Percentiles rank a stretch among this genome's conserved stretches.
Evolutionary conservation across 2,888 invertebrate genomes (phyloP).

Genomic region (Calliphora vomitoria): DNA sequence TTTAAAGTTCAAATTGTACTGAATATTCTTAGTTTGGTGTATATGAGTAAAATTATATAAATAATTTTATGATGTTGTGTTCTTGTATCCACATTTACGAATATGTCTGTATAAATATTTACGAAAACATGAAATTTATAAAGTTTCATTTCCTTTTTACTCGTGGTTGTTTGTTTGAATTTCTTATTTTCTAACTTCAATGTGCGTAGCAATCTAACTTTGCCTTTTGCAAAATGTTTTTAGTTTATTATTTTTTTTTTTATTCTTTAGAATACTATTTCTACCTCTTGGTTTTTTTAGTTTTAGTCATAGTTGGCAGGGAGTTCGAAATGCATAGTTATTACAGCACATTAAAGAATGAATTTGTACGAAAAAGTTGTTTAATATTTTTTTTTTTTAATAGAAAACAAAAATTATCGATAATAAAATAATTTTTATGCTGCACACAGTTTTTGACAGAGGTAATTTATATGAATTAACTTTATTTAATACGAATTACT

Average conservation of each 20-base stretch:
- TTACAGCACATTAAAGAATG: constrained; percentile 20
- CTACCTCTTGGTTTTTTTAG: constrained; percentile 5
- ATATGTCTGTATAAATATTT: neutral
- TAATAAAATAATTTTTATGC: too few relatives aligned
- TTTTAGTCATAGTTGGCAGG: neutral
- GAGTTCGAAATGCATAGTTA: neutral
- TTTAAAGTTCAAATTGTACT: too few relatives aligned
- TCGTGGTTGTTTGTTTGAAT: constrained; percentile 3
- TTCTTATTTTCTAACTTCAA: constrained; percentile 29
- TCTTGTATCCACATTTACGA: neutral
- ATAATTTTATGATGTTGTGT: neutral
- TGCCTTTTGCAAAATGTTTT: constrained; percentile 29
- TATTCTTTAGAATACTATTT: constrained; percentile 3
- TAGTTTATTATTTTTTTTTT: constrained; percentile 2
- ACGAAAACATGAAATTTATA: constrained; percentile 46
- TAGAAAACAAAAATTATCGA: too few relatives aligned
- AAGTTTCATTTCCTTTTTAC: constrained; percentile 37
- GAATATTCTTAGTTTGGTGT: too few relatives aligned
- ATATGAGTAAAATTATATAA: neutral
- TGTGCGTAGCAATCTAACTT: constrained; percentile 54
- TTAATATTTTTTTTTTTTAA: neutral
- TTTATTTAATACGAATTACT: too few relatives aligned
- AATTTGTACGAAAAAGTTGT: neutral
- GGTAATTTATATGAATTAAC: too few relatives aligned
- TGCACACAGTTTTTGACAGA: too few relatives aligned